These are phyloP conservation scores for Lasioglossum pauxillum DNA, from an alignment of 2,888 invertebrate genomes.

Conservation along the genomic window DNA sequence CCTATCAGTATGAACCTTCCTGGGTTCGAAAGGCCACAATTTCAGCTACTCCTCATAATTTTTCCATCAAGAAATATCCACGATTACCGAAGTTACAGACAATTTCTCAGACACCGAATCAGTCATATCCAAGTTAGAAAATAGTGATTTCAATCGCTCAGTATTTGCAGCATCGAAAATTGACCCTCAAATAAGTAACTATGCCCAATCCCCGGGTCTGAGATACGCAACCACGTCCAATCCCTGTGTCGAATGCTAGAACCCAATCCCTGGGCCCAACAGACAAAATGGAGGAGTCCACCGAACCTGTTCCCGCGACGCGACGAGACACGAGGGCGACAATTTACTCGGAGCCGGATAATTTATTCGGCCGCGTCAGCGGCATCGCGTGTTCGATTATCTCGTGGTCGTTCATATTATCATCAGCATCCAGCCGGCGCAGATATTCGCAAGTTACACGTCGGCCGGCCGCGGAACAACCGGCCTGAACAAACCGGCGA, in stretches of 20 bases:
- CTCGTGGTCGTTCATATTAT: slow-evolving; percentile 15
- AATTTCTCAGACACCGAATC: neutral
- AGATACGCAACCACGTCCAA: neutral
- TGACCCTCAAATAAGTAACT: neutral
- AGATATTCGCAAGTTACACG: slow-evolving; percentile 25
- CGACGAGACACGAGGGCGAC: neutral
- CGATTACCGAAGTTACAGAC: neutral
- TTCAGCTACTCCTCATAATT: neutral
- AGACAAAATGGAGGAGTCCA: neutral
- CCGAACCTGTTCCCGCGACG: slow-evolving; percentile 1
- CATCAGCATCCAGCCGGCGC: slow-evolving; percentile 14
- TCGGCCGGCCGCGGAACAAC: neutral
- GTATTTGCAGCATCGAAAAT: too few species aligned
- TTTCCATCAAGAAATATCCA: neutral
- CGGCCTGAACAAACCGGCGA: neutral
- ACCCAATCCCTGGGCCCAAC: neutral
- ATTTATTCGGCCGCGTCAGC: neutral
- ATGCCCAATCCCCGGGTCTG: neutral
- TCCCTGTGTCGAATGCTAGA: neutral
- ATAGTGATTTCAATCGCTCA: neutral
- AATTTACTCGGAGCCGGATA: neutral
- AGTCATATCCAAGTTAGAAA: neutral
- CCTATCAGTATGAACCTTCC: neutral
- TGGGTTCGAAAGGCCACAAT: neutral
- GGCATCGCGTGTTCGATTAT: slow-evolving; percentile 9